Evolutionary conservation across 2,888 invertebrate species (phyloP).

Genomic region (Euphydryas editha): DNA sequence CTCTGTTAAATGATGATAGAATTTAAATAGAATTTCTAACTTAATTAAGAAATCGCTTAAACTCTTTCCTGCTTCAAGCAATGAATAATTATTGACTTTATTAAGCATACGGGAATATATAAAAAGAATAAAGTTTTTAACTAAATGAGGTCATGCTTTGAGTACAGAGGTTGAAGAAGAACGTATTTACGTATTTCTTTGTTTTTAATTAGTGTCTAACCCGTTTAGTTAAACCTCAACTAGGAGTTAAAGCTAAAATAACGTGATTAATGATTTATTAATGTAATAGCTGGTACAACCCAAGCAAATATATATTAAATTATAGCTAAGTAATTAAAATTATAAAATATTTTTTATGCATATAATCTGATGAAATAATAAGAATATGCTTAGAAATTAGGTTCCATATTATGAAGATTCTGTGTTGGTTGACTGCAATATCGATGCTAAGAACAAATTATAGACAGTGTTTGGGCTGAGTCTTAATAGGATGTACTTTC

Average conservation of each 20-base stretch:
- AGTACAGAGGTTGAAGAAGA: not conserved
- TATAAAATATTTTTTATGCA: too few species aligned
- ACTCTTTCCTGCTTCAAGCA: not conserved
- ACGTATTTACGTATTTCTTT: not conserved
- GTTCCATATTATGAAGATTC: too few species aligned
- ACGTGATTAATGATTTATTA: not conserved
- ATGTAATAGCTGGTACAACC: not conserved
- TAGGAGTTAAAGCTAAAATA: not conserved
- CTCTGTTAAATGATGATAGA: not conserved
- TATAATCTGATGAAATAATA: too few species aligned
- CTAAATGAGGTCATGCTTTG: not conserved
- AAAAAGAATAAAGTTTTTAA: constrained; percentile 4
- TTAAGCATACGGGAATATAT: not conserved
- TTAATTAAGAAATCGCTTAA: not conserved
- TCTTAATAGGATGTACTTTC: constrained; percentile 13
- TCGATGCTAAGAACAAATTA: not conserved
- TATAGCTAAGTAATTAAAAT: too few species aligned
- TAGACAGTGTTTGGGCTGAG: not conserved
- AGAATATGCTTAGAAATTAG: too few species aligned
- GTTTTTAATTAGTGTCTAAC: not conserved
- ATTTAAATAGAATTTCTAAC: too few species aligned
- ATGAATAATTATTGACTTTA: not conserved
- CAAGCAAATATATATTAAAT: too few species aligned
- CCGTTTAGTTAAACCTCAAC: not conserved
- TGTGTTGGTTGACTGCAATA: not conserved